A percentile compares a stretch with the other conserved stretches of the same genome.
Evolutionary conservation across 35 echinoderm and acorn worm genomes (phyloP).

Genomic region (Nesometra sesokonis): DNA sequence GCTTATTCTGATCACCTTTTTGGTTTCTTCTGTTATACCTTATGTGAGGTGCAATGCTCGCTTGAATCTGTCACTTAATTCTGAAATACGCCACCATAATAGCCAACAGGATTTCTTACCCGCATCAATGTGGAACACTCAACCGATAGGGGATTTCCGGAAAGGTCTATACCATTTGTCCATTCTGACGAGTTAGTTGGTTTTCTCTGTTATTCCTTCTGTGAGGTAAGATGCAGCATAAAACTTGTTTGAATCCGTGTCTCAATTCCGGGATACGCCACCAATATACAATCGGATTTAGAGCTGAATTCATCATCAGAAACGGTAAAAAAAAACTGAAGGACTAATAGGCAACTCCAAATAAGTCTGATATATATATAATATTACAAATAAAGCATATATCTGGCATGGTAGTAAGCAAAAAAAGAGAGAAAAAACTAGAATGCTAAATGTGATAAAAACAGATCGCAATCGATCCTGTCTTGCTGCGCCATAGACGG

Average conservation of each 20-base stretch:
- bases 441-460: background rate
- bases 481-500: background rate
- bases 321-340: background rate
- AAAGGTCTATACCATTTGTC: too few species aligned
- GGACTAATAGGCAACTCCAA: background rate
- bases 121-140: too few species aligned
- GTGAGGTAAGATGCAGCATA: background rate
- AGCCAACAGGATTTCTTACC: too few species aligned
- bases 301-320: background rate
- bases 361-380: background rate
- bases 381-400: background rate
- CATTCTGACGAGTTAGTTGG: too few species aligned
- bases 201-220: too few species aligned
- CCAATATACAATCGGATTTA: background rate
- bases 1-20: too few species aligned
- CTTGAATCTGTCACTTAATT: too few species aligned
- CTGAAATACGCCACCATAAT: too few species aligned
- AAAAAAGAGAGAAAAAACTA: background rate
- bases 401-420: background rate
- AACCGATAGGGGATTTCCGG: too few species aligned
- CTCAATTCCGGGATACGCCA: background rate
- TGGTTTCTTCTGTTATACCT: too few species aligned
- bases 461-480: background rate
- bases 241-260: background rate
- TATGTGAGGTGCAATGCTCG: too few species aligned